Conservation (phyloP, 2,113 vertebrate species). For the Hemibagrus wyckioides region DNA sequence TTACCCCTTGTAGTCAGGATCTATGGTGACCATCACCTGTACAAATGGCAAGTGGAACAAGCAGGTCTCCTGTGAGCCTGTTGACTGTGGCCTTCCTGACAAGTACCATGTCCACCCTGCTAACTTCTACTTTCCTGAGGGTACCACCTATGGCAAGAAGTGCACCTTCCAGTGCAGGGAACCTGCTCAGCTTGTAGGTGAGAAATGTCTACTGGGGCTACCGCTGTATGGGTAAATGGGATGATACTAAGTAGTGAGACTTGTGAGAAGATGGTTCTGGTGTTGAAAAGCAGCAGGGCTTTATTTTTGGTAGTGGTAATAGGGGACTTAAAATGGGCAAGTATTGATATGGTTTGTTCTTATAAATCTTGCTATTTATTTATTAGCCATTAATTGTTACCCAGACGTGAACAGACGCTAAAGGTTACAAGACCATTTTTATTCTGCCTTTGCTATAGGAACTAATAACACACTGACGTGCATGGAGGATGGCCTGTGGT, state of each 20-base stretch:
- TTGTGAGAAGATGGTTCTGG: background rate
- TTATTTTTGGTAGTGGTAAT: background rate
- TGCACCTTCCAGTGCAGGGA: constrained; percentile 89
- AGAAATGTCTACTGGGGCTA: constrained; percentile 46
- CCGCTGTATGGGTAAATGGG: background rate
- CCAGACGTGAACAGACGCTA: background rate
- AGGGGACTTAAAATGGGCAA: background rate
- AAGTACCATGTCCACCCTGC: constrained; percentile 93
- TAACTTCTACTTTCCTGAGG: constrained; percentile 85
- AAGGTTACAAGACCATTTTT: background rate
- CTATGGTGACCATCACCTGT: constrained; percentile 85
- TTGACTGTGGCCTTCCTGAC: constrained; percentile 94
- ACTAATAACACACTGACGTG: constrained; percentile 91
- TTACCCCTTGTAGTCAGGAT: constrained; percentile 70
- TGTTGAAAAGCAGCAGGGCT: background rate
- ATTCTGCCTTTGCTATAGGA: constrained; percentile 70
- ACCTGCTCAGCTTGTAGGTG: constrained; percentile 92
- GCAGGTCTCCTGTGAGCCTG: constrained; percentile 89
- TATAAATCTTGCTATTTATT: background rate
- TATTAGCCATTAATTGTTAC: background rate
- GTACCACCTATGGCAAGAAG: constrained; percentile 90
- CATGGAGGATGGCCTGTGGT: constrained; percentile 95
- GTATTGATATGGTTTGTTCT: background rate
- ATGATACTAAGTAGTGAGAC: background rate
- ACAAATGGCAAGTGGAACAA: constrained; percentile 94